Conservation (phyloP, 2,888 invertebrate species). For the Parnassius glacialis region DNA sequence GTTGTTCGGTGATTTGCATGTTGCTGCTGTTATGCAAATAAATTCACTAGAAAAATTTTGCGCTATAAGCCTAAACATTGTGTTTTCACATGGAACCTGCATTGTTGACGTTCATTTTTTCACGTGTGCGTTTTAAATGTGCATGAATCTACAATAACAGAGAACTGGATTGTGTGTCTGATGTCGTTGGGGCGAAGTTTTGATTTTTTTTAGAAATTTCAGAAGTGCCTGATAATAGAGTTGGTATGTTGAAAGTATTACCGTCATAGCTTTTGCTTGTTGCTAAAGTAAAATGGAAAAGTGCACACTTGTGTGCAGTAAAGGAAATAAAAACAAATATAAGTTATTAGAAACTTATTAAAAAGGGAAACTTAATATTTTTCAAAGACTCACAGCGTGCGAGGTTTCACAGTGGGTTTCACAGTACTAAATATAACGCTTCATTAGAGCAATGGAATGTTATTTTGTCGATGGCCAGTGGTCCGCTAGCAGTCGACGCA, state of each 20-base stretch:
- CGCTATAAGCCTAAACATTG: constrained; percentile 31
- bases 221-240: too few species aligned
- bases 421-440: constrained; percentile 44
- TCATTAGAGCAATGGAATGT: constrained; percentile 63
- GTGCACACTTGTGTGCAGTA: too few species aligned
- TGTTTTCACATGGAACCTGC: constrained; percentile 29
- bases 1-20: constrained; percentile 31
- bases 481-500: constrained; percentile 34
- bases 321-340: too few species aligned
- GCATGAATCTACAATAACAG: constrained; percentile 14
- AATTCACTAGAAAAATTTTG: constrained; percentile 28
- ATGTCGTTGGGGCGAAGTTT: neutral
- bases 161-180: constrained; percentile 18
- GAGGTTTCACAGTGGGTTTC: constrained; percentile 35
- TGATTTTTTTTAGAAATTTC: neutral
- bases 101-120: constrained; percentile 12
- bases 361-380: too few species aligned
- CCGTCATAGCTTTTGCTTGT: too few species aligned
- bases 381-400: neutral
- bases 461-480: constrained; percentile 44
- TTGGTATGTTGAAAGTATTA: too few species aligned
- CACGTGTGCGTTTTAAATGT: constrained; percentile 13
- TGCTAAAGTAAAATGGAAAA: too few species aligned
- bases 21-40: constrained; percentile 33
- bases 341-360: too few species aligned